These are phyloP conservation scores for Rhadinocentrus ornatus DNA, from an alignment of 2,797 vertebrate species.

Conservation along the genomic window DNA sequence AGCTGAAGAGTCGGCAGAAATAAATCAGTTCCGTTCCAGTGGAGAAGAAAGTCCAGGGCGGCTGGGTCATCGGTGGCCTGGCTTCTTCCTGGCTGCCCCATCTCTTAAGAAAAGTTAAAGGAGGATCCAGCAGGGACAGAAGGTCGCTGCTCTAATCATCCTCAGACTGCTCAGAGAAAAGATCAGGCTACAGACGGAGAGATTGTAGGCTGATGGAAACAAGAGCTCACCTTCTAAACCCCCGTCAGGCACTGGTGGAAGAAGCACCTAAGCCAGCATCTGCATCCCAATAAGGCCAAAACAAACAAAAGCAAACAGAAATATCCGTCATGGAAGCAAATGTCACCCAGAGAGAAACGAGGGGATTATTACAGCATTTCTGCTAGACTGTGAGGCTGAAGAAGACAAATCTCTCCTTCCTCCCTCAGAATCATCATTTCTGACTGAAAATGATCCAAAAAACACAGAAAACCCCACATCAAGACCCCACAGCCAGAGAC, in stretches of 20 bases:
- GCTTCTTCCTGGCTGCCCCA: too few relatives aligned
- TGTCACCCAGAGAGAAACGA: constrained; percentile 2
- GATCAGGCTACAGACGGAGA: constrained; percentile 7
- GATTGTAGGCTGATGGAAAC: neutral
- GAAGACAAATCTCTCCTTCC: neutral
- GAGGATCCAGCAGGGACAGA: too few relatives aligned
- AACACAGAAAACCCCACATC: too few relatives aligned
- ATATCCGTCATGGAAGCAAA: neutral
- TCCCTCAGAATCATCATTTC: constrained; percentile 2
- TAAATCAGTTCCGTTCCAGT: too few relatives aligned
- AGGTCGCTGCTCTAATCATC: too few relatives aligned
- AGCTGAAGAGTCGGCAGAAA: too few relatives aligned
- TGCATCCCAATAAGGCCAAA: constrained; percentile 71
- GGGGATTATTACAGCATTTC: constrained; percentile 21
- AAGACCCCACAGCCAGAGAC: too few relatives aligned
- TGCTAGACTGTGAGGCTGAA: neutral
- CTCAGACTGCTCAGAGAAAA: too few relatives aligned
- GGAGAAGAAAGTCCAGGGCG: too few relatives aligned
- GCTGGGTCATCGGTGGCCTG: too few relatives aligned
- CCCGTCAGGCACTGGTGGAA: constrained; percentile 72
- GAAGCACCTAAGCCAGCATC: constrained; percentile 53
- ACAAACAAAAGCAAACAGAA: constrained; percentile 23
- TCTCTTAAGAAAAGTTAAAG: too few relatives aligned
- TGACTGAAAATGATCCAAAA: too few relatives aligned
- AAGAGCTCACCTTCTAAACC: neutral